Base-by-base conservation (phyloP, 2,797 vertebrate species). In the Discoglossus pictus region DNA sequence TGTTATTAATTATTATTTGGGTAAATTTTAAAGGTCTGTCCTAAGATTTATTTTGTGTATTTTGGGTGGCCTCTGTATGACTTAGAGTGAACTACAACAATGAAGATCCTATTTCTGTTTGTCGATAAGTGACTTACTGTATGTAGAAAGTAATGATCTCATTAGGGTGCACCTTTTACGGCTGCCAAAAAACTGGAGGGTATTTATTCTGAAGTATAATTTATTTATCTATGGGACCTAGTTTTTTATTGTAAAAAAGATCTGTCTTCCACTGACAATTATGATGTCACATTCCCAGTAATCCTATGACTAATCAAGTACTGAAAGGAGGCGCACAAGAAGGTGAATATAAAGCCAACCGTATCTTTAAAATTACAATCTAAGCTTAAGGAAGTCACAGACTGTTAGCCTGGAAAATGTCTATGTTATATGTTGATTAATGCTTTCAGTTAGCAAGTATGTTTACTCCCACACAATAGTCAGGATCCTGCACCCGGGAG, bases 271-370 rank as follows among this genome's bases (percentile, higher is more conserved):
- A 35, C 7, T 53, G 16, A n/a, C 36, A 71, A n/a, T 42, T 60
- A 18, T 55, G 68, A 70, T 42, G 56, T 71, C 60, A 75, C 27
- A 44, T 23, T 38, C 68, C 48, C 40, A 63, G 21, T 46, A 52
- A 70, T 59, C 55, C 27, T 68, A 67, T 42, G 44, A 48, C 23
- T 56, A 75, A 46, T 73, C 25, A 72, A 36, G 69, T 4, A 11
- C 25, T 75, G 72, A 74, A 84, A 76, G 43, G 69, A 81, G 69
- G 69, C 12, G 38, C 51, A 39, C 23, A 72, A 39, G 72, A 17
- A 38, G 27, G 7, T 1, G 13, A 12, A 65, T 20, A 16, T 8
- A 76, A 75, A 70, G 1, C 0, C n/a, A 55, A 7, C 39, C 2
- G 18, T 65, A 54, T 44, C 53, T 55, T 46, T 36, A 71, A 64